Conservation (phyloP, 2,888 invertebrate genomes). For the Alviniconcha strummeri region DNA sequence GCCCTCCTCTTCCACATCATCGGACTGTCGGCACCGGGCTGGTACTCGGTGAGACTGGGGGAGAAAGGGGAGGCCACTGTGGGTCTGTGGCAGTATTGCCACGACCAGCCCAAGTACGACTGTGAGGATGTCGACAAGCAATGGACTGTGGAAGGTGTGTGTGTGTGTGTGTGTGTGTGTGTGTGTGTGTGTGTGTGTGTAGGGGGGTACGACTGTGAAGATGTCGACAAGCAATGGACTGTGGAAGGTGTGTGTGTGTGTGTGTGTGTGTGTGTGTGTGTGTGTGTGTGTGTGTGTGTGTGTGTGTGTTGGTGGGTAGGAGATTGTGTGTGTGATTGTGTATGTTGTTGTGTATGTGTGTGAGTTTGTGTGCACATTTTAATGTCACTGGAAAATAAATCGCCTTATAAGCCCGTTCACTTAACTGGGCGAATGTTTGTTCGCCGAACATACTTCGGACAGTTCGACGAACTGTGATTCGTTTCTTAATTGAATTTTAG, state of each 20-base stretch:
- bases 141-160: conserved; percentile 1
- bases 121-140: neutral
- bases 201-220: neutral
- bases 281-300: neutral
- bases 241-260: neutral
- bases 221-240: neutral
- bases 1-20: neutral
- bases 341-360: neutral
- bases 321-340: neutral
- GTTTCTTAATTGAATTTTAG: too few species aligned
- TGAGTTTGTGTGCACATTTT: conserved; percentile 4
- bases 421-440: too few species aligned
- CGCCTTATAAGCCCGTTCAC: too few species aligned
- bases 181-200: neutral
- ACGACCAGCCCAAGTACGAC: conserved; percentile 13
- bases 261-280: neutral
- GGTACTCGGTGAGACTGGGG: neutral
- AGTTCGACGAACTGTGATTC: too few species aligned
- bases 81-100: conserved; percentile 15
- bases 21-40: neutral
- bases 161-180: neutral
- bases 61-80: conserved; percentile 5
- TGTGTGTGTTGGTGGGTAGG: neutral
- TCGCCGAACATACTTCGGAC: too few species aligned
- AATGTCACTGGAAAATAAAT: neutral